These are phyloP conservation scores for Mycogona germanica DNA, from an alignment of 2,888 invertebrate species.

Conservation along the genomic window DNA sequence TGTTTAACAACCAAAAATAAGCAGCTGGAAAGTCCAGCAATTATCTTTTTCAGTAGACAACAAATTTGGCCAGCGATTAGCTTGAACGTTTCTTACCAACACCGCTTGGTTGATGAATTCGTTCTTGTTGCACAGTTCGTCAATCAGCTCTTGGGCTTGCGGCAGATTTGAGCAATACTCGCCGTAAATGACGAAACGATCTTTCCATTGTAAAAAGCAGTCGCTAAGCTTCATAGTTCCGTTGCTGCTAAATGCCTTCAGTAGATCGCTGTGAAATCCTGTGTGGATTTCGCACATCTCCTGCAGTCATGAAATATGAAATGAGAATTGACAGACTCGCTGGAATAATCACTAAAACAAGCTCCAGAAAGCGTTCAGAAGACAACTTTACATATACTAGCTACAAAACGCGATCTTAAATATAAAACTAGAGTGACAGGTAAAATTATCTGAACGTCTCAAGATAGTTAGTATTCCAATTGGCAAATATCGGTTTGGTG, in stretches of 20 bases:
- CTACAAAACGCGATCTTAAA: no score
- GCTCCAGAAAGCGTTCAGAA: no score
- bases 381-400: no score
- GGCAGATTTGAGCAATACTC: conserved; percentile 92
- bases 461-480: background rate
- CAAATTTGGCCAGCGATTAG: background rate
- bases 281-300: conserved; percentile 76
- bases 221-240: conserved; percentile 49
- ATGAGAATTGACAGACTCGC: no score
- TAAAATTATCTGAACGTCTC: background rate
- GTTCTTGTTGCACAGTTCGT: conserved; percentile 56
- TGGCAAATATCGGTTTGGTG: background rate
- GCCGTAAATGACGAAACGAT: conserved; percentile 83
- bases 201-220: conserved; percentile 82
- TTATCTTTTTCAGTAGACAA: no score
- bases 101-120: conserved; percentile 52
- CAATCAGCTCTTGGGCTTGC: conserved; percentile 71
- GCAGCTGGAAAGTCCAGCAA: no score
- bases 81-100: no score
- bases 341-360: no score
- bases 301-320: no score
- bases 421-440: no score
- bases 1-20: background rate
- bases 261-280: conserved; percentile 66
- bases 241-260: conserved; percentile 46